Percentiles rank a stretch among this genome's conserved stretches.
phyloP scores from a whole-genome alignment of 1,140 invertebrate genomes.

The Seison nebaliae region DNA sequence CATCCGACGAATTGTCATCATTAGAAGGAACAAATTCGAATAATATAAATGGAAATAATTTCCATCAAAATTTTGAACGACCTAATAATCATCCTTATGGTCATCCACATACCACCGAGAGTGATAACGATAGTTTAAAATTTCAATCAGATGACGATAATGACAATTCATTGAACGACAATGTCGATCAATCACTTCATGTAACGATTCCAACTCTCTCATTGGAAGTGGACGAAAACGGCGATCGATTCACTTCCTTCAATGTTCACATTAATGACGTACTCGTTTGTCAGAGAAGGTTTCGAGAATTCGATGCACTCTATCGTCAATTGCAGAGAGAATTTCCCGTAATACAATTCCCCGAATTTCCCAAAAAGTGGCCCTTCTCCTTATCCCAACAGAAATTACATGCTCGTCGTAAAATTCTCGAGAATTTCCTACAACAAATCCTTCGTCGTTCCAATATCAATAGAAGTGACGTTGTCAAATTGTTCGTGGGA shows the following conservation, averaged over 20 bases:
- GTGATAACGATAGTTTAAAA: neutral
- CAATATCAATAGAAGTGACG: neutral
- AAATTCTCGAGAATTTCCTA: conserved; percentile 81
- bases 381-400: conserved; percentile 81
- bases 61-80: neutral
- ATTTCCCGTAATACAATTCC: conserved; percentile 84
- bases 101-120: neutral
- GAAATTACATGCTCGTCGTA: conserved; percentile 64
- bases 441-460: no score
- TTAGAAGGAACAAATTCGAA: neutral
- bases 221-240: conserved; percentile 46
- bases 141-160: conserved; percentile 42
- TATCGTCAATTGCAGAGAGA: conserved; percentile 71
- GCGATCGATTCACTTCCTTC: conserved; percentile 42
- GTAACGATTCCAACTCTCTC: conserved; percentile 90
- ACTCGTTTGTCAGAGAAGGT: conserved; percentile 58
- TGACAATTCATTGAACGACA: conserved; percentile 75
- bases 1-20: neutral
- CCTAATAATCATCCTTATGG: neutral
- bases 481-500: conserved; percentile 1
- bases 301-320: conserved; percentile 70
- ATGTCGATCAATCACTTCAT: conserved; percentile 79
- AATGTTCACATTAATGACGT: conserved; percentile 92
- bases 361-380: conserved; percentile 92
- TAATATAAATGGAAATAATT: no score